Conservation (phyloP, 2,113 vertebrate genomes). For the Erinaceus europaeus region DNA sequence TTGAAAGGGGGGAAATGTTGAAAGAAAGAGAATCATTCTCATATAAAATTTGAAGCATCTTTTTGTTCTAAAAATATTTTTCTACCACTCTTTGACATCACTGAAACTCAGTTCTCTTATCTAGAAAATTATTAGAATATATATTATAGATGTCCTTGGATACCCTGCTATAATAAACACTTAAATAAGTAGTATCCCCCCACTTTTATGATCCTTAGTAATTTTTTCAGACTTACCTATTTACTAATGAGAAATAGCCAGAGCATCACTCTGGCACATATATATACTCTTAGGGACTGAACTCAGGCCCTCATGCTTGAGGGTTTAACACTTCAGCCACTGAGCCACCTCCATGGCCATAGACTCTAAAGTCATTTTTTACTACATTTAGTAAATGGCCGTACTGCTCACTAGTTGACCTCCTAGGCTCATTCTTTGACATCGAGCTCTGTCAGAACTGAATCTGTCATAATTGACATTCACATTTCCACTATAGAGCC, state of each 20-base stretch:
- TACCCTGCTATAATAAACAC: not conserved
- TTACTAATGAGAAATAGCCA: too few relatives aligned
- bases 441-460: not conserved
- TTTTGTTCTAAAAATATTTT: conserved; percentile 23
- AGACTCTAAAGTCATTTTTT: too few relatives aligned
- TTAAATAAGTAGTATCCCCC: not conserved
- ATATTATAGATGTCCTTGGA: not conserved
- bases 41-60: conserved; percentile 3
- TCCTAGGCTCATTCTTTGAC: not conserved
- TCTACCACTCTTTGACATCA: conserved; percentile 8
- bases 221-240: conserved; percentile 10
- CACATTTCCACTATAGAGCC: not conserved
- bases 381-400: too few relatives aligned
- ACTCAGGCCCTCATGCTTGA: too few relatives aligned
- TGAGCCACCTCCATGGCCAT: too few relatives aligned
- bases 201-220: not conserved
- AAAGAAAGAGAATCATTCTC: not conserved
- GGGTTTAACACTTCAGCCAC: too few relatives aligned
- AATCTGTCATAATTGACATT: not conserved
- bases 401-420: not conserved
- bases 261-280: too few relatives aligned
- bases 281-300: too few relatives aligned
- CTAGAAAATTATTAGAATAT: conserved; percentile 4
- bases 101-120: conserved; percentile 12
- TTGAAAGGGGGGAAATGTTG: not conserved